Evolutionary conservation across 2,113 vertebrate genomes (phyloP).

Genomic region (Lagopus muta): DNA sequence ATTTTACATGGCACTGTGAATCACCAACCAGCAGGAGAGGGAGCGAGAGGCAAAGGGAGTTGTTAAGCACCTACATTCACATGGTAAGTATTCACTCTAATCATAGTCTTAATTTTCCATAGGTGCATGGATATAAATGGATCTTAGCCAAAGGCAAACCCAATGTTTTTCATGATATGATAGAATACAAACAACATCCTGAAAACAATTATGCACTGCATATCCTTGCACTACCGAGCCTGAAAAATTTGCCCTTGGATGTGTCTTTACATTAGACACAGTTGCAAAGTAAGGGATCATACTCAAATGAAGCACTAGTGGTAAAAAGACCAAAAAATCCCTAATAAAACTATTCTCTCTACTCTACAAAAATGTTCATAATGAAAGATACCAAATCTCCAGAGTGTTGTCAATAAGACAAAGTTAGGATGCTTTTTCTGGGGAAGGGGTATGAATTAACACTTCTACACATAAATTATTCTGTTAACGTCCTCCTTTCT

Average conservation of each 20-base stretch:
- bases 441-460: background rate
- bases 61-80: background rate
- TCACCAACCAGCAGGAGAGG: background rate
- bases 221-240: background rate
- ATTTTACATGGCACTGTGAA: background rate
- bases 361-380: background rate
- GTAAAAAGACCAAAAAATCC: background rate
- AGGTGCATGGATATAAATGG: background rate
- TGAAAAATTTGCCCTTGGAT: background rate
- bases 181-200: background rate
- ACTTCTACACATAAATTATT: background rate
- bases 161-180: background rate
- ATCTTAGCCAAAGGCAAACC: background rate
- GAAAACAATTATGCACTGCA: background rate
- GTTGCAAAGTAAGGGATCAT: background rate
- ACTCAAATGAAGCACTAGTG: background rate
- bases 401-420: background rate
- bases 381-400: background rate
- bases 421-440: background rate
- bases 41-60: background rate
- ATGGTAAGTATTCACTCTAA: background rate
- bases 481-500: background rate
- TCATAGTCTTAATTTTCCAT: background rate
- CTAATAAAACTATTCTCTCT: background rate
- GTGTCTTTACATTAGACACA: background rate